A percentile compares a stretch with the other conserved stretches of the same genome.
Evolutionary conservation across 2,113 vertebrate genomes (phyloP).

Genomic region (Melanerpes aurifrons): DNA sequence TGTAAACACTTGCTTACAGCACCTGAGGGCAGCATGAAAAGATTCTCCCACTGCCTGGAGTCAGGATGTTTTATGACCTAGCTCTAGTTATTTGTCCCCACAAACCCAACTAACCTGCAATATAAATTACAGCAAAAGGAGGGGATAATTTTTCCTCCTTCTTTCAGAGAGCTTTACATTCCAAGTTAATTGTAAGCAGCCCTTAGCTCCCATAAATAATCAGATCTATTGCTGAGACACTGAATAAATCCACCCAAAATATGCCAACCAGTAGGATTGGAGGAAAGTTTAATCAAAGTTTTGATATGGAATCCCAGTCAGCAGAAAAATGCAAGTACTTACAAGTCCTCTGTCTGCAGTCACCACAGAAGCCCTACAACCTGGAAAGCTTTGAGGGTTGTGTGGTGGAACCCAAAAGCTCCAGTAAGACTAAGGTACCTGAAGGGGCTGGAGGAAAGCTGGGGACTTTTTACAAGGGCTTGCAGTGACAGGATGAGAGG

Average conservation of each 20-base stretch:
- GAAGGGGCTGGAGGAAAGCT: too few relatives aligned
- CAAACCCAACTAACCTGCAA: constrained; percentile 52
- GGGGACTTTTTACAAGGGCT: too few relatives aligned
- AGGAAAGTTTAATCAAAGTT: constrained; percentile 65
- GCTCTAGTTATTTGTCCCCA: constrained; percentile 60
- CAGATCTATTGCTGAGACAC: constrained; percentile 52
- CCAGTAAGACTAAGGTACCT: too few relatives aligned
- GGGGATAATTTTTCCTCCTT: neutral
- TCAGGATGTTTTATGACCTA: constrained; percentile 36
- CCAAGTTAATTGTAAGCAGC: constrained; percentile 69
- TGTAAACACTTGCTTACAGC: neutral
- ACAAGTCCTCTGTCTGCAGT: neutral
- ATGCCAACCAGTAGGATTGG: constrained; percentile 65
- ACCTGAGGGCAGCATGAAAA: neutral
- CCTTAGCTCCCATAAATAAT: constrained; percentile 72
- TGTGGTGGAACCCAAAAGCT: neutral
- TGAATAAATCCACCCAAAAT: constrained; percentile 68
- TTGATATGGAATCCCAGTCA: constrained; percentile 51
- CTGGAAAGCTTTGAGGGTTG: neutral
- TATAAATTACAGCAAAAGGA: constrained; percentile 52
- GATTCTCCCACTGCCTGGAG: neutral
- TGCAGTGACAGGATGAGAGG: too few relatives aligned
- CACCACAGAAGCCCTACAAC: neutral
- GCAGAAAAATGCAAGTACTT: constrained; percentile 32
- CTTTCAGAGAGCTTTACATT: constrained; percentile 59